These are phyloP conservation scores for Hyppa rectilinea DNA, from an alignment of 2,888 invertebrate species.

Conservation along the genomic window DNA sequence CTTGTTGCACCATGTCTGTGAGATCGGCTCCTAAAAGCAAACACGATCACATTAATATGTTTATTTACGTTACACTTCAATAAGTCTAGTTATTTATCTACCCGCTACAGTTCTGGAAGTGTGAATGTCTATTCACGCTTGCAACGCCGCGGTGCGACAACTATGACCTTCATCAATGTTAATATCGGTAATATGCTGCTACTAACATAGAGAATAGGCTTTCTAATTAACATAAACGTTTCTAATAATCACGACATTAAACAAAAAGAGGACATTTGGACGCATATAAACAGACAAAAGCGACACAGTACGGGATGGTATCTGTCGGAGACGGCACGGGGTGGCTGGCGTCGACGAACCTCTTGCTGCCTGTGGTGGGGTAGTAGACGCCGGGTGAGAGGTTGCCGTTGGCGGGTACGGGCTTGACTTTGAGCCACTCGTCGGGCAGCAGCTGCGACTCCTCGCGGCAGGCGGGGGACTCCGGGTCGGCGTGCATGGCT, in stretches of 20 bases:
- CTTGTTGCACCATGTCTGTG: slow-evolving; percentile 93
- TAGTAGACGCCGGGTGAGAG: slow-evolving; percentile 89
- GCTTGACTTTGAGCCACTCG: slow-evolving; percentile 88
- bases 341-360: slow-evolving; percentile 84
- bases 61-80: slow-evolving; percentile 73
- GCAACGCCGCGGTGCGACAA: slow-evolving; percentile 70
- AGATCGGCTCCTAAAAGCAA: slow-evolving; percentile 92
- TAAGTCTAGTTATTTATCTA: slow-evolving; percentile 74
- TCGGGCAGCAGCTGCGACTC: slow-evolving; percentile 88
- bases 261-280: slow-evolving; percentile 66
- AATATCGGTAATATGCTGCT: slow-evolving; percentile 81
- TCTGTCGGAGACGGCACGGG: slow-evolving; percentile 84
- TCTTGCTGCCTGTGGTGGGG: slow-evolving; percentile 87
- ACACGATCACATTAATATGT: slow-evolving; percentile 68
- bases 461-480: slow-evolving; percentile 88
- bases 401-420: slow-evolving; percentile 85
- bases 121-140: slow-evolving; percentile 84
- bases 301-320: slow-evolving; percentile 84
- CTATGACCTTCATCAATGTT: slow-evolving; percentile 84
- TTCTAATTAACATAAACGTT: slow-evolving; percentile 77
- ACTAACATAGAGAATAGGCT: slow-evolving; percentile 74
- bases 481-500: slow-evolving; percentile 87
- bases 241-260: slow-evolving; percentile 67
- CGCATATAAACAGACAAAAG: slow-evolving; percentile 81
- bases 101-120: slow-evolving; percentile 74